phyloP scores from a whole-genome alignment of 1,140 invertebrate genomes.

The Diploscapter pachys region DNA sequence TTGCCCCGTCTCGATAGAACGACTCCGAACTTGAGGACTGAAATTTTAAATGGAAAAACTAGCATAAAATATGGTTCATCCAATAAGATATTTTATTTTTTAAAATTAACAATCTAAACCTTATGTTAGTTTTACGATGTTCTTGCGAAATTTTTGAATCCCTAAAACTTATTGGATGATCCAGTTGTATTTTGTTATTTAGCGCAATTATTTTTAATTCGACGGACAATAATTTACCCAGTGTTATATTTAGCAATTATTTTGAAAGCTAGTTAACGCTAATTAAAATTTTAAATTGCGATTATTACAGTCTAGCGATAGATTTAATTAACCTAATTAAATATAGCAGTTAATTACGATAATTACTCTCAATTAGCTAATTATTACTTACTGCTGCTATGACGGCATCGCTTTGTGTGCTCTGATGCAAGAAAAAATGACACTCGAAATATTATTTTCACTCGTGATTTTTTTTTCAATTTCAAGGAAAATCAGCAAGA shows the following conservation, averaged over 20 bases:
- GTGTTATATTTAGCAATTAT: no score
- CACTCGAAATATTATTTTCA: not conserved
- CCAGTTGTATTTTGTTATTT: no score
- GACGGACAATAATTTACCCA: no score
- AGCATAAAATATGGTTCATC: not conserved
- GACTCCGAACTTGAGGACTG: constrained; percentile 44
- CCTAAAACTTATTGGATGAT: not conserved
- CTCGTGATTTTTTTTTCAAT: not conserved
- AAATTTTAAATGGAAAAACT: constrained; percentile 23
- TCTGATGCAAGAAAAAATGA: not conserved
- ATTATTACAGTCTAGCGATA: no score
- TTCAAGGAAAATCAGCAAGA: no score
- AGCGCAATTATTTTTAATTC: no score
- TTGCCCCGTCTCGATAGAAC: constrained; percentile 43
- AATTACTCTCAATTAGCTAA: not conserved
- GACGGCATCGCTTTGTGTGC: not conserved
- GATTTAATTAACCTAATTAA: no score
- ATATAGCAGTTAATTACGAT: not conserved
- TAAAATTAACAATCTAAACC: not conserved
- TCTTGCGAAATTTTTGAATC: not conserved
- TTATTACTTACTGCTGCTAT: not conserved
- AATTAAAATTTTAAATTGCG: no score
- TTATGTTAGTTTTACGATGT: not conserved
- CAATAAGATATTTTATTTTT: not conserved
- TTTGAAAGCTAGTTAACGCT: no score